Evolutionary conservation across 1,140 invertebrate genomes (phyloP), one percentile per base, ranked within the genome.

Genomic region (Aporrectodea caliginosa): DNA sequence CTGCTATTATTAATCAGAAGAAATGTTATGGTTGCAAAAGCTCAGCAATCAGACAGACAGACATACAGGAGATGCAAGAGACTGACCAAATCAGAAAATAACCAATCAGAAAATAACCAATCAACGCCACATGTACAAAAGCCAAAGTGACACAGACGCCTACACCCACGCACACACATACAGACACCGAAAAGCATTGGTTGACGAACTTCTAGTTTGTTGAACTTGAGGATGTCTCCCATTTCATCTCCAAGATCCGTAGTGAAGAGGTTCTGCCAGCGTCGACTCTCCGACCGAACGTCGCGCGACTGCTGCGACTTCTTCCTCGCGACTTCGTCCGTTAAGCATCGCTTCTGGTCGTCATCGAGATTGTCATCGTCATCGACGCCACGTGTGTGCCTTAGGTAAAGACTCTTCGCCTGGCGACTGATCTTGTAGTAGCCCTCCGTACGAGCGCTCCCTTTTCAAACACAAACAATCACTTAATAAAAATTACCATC

Each of bases 211-310:
- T 98, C 98, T 33, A 99, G 90, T 84, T 98, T 96, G 89, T 98
- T 98, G 88, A 99, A 98, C 87, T 98, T 98, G 35, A 98, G 91
- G 33, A 99, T 91, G 90, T 98, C 97, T 35, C 94, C 96, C 33
- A 35, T 31, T 72, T 86, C 94, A 58, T 92, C 92, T 84, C 94
- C 94, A 86, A 95, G 96, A 83, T 88, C 89, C 94, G 6, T 83
- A 79, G 29, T 35, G 31, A 84, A 83, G 1, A 83, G 80, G 0
- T 95, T 96, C 30, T 98, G 91, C 58, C 98, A 89, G 1, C 96
- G 90, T 16, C 97, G 90, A 87, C 98, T 96, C 90, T 98, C 97
- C 79, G 95, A 97, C 78, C 97, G 90, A 1, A 96, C 96, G 90
- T 99, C 96, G 68, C 97, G 89, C 0, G 94, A 85, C 1, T 79